A percentile compares a stretch with the other conserved stretches of the same genome.
Evolutionary conservation across 2,888 invertebrate genomes (phyloP).

Genomic region (Oxytorus armatus): DNA sequence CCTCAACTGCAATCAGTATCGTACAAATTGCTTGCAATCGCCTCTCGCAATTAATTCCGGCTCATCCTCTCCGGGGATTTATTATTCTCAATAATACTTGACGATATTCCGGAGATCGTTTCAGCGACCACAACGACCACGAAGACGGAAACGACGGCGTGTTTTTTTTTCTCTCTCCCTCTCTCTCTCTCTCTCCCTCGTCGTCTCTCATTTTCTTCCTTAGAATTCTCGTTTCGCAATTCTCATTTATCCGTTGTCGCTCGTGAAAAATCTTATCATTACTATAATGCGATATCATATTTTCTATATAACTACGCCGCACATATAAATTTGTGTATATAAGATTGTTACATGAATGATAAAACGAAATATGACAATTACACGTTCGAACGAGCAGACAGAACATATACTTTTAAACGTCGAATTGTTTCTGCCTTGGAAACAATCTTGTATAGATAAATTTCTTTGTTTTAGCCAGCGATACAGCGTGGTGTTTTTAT

Average conservation of each 20-base stretch:
- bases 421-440: constrained; percentile 31
- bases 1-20: constrained; percentile 80
- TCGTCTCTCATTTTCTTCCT: constrained; percentile 49
- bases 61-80: constrained; percentile 76
- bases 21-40: constrained; percentile 82
- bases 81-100: constrained; percentile 70
- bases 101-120: constrained; percentile 63
- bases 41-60: constrained; percentile 79
- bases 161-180: constrained; percentile 25
- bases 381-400: constrained; percentile 25
- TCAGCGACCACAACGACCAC: constrained; percentile 47
- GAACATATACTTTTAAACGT: constrained; percentile 19
- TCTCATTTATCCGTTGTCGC: constrained; percentile 40
- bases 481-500: neutral
- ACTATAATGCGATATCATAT: constrained; percentile 35
- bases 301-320: neutral
- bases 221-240: constrained; percentile 52
- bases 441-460: neutral
- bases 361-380: constrained; percentile 46
- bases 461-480: neutral
- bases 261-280: constrained; percentile 57
- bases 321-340: constrained; percentile 7
- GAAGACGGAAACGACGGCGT: constrained; percentile 6
- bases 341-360: neutral
- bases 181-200: constrained; percentile 32